These are phyloP conservation scores for Mystacornis crossleyi DNA, from an alignment of 2,113 vertebrate genomes.

Conservation along the genomic window DNA sequence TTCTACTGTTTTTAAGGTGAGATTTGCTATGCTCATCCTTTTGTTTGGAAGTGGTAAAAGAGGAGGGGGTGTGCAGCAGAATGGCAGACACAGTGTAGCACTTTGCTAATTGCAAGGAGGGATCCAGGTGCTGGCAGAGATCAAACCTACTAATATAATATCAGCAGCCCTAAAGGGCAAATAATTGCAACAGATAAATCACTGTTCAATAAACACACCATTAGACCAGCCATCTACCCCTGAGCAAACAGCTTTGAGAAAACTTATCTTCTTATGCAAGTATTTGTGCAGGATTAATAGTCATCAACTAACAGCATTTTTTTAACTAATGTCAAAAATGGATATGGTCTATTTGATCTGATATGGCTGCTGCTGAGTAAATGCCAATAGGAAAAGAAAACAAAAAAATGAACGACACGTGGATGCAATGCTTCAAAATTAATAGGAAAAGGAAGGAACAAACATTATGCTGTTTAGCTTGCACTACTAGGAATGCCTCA, in stretches of 20 bases:
- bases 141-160: background rate
- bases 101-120: conserved; percentile 20
- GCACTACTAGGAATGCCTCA: background rate
- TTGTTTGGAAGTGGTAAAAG: background rate
- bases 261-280: conserved; percentile 37
- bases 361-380: background rate
- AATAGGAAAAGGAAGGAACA: background rate
- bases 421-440: background rate
- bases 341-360: background rate
- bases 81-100: background rate
- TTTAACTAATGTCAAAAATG: background rate
- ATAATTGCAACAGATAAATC: conserved; percentile 56
- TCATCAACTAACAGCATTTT: conserved; percentile 26
- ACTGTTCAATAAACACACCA: conserved; percentile 30
- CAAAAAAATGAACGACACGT: background rate
- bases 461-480: background rate
- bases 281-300: conserved; percentile 20
- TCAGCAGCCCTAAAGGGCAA: conserved; percentile 6
- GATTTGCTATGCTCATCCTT: background rate
- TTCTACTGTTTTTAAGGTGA: background rate
- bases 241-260: conserved; percentile 38
- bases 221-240: background rate
- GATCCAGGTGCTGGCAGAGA: conserved; percentile 20
- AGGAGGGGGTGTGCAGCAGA: background rate
- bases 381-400: conserved; percentile 14